Evolutionary conservation across 2,113 vertebrate genomes (phyloP).

Genomic region (Chrysemys picta): DNA sequence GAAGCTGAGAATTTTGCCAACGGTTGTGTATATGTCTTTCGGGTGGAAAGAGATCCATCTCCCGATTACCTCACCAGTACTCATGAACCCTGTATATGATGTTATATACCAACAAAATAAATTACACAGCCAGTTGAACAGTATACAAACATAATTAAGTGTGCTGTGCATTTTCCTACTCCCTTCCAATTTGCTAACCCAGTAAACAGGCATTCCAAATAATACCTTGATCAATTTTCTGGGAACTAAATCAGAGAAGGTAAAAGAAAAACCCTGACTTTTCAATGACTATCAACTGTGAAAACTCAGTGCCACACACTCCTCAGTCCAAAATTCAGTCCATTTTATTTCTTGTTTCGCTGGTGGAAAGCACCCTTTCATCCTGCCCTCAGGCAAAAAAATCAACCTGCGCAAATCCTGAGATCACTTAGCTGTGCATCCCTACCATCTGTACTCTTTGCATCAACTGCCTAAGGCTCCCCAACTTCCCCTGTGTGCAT

Average conservation of each 20-base stretch:
- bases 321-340: constrained; percentile 12
- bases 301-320: constrained; percentile 25
- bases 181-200: background rate
- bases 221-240: background rate
- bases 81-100: background rate
- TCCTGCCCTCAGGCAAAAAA: constrained; percentile 27
- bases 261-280: background rate
- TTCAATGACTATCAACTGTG: background rate
- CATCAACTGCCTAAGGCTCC: background rate
- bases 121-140: background rate
- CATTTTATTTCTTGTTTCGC: background rate
- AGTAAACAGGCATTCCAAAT: background rate
- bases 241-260: background rate
- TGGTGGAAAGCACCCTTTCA: constrained; percentile 23
- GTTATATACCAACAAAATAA: background rate
- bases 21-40: constrained; percentile 21
- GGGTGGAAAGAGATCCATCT: background rate
- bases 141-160: background rate
- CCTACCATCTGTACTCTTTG: constrained; percentile 12
- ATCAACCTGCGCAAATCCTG: background rate
- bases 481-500: background rate
- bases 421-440: background rate
- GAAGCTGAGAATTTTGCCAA: constrained; percentile 58
- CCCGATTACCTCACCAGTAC: constrained; percentile 17
- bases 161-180: background rate